phyloP scores from a whole-genome alignment of 2,797 vertebrate genomes.

The Phyllotis vaccarum region DNA sequence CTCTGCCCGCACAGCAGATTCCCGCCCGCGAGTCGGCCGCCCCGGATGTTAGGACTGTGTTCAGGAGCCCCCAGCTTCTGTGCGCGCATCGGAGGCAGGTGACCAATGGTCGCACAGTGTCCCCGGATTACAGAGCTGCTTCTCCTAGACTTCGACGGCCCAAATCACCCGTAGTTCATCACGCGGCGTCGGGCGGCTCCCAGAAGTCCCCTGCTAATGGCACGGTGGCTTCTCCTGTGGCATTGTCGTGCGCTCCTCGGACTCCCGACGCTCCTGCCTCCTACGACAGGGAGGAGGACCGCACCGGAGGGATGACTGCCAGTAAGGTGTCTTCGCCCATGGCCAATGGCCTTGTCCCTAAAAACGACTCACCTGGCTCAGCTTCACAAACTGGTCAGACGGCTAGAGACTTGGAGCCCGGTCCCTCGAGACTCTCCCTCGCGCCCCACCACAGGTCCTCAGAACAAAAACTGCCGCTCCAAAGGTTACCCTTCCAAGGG shows the following conservation, averaged over 20 bases:
- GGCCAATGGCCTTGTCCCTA: slow-evolving; percentile 29
- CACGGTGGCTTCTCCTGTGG: slow-evolving; percentile 54
- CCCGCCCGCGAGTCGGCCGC: slow-evolving; percentile 79
- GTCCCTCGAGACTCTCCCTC: not conserved
- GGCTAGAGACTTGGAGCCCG: slow-evolving; percentile 7
- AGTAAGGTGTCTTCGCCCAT: slow-evolving; percentile 60
- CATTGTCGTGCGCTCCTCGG: slow-evolving; percentile 67
- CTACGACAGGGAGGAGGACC: slow-evolving; percentile 38
- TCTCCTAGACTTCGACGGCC: slow-evolving; percentile 68
- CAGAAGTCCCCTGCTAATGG: slow-evolving; percentile 71
- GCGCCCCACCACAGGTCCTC: slow-evolving; percentile 58
- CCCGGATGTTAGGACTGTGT: slow-evolving; percentile 69
- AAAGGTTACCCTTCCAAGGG: slow-evolving; percentile 73
- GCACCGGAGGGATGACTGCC: not conserved
- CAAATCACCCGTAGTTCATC: slow-evolving; percentile 78
- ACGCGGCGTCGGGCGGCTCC: slow-evolving; percentile 81
- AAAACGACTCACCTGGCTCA: not conserved
- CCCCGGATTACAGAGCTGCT: slow-evolving; percentile 85
- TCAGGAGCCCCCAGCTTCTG: slow-evolving; percentile 87
- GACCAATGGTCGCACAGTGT: slow-evolving; percentile 86
- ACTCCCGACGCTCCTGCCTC: slow-evolving; percentile 69
- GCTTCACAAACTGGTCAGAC: slow-evolving; percentile 58
- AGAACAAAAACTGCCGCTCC: slow-evolving; percentile 69
- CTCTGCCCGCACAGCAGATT: slow-evolving; percentile 86
- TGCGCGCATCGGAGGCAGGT: slow-evolving; percentile 87